Evolutionary conservation across 2,113 vertebrate genomes (phyloP).

Genomic region (Elaphurus davidianus): DNA sequence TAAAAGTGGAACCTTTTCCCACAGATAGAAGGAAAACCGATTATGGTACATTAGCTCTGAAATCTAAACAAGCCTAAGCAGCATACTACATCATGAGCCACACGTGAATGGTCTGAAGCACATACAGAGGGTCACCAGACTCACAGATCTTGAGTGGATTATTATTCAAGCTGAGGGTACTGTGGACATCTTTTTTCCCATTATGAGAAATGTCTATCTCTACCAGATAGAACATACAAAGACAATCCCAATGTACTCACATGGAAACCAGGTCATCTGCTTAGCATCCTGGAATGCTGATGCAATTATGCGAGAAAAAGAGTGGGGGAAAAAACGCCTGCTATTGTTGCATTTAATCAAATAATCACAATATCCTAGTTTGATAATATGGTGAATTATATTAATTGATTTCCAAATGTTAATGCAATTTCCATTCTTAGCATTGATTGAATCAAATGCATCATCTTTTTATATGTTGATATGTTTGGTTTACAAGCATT

Average conservation of each 20-base stretch:
- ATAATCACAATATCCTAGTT: neutral
- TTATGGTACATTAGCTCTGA: neutral
- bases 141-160: neutral
- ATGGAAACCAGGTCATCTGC: neutral
- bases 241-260: neutral
- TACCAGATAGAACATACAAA: neutral
- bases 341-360: neutral
- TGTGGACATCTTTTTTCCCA: neutral
- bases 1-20: neutral
- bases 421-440: neutral
- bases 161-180: neutral
- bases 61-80: neutral
- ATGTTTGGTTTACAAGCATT: neutral
- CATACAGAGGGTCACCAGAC: neutral
- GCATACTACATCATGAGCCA: too few species aligned
- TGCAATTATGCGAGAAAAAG: neutral
- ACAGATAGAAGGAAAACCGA: too few species aligned
- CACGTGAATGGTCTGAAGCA: neutral
- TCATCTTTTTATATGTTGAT: neutral
- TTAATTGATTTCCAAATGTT: neutral
- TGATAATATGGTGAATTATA: neutral
- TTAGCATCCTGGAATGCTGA: neutral
- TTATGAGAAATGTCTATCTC: neutral
- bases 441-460: neutral
- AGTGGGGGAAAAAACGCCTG: neutral